Conservation (phyloP, 2,797 vertebrate genomes). For the Anabacerthia variegaticeps region DNA sequence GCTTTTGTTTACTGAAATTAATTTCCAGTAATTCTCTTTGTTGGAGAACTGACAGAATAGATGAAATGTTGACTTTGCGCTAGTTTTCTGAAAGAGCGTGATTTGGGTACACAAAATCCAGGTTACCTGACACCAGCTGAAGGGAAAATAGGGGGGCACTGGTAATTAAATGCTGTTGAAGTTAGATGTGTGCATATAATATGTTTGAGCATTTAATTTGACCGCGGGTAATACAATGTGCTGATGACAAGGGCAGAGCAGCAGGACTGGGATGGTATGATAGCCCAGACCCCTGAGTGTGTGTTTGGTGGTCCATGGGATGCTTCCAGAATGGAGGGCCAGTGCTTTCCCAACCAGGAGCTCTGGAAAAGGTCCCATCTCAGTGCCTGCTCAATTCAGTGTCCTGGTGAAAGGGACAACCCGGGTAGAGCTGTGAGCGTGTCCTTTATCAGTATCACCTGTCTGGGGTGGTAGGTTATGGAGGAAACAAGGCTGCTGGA, state of each 20-base stretch:
- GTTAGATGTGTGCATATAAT: neutral
- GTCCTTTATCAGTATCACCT: rapidly evolving
- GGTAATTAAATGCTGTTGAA: neutral
- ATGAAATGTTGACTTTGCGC: neutral
- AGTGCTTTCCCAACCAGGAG: neutral
- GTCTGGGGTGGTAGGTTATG: neutral
- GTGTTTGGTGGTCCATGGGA: neutral
- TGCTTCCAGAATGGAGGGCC: neutral
- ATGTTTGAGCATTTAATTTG: neutral
- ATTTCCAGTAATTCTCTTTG: constrained; percentile 15
- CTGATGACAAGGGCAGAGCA: neutral
- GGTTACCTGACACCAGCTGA: neutral
- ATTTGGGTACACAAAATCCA: neutral
- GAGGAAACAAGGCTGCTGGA: neutral
- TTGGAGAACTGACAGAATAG: neutral
- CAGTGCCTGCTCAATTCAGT: rapidly evolving
- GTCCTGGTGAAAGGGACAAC: neutral
- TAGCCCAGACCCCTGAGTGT: neutral
- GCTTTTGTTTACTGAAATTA: constrained; percentile 4
- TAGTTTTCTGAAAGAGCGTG: neutral
- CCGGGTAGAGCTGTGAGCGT: rapidly evolving
- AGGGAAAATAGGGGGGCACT: neutral
- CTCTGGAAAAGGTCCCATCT: neutral
- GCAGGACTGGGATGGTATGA: rapidly evolving
- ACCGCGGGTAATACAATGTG: rapidly evolving